Evolutionary conservation across 2,113 vertebrate genomes (phyloP).

Genomic region (Gulo gulo): DNA sequence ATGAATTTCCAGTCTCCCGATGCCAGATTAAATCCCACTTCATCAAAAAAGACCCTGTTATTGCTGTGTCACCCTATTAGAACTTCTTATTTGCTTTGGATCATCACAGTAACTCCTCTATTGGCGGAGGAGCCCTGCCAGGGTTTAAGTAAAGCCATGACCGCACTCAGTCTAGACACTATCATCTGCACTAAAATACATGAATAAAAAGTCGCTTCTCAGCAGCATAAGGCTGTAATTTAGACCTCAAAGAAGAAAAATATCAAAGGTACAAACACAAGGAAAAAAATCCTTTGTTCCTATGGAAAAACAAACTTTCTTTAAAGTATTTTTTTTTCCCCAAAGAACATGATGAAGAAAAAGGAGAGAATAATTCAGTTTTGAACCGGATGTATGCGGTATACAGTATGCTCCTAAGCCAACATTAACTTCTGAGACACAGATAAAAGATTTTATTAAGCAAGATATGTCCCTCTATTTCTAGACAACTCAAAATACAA

Average conservation of each 20-base stretch:
- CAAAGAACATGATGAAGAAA: neutral
- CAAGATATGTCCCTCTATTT: neutral
- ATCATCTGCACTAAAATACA: slow-evolving; percentile 42
- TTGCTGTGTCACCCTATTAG: neutral
- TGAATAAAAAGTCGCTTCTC: slow-evolving; percentile 45
- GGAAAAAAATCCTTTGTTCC: neutral
- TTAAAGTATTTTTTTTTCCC: neutral
- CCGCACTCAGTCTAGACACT: slow-evolving; percentile 62
- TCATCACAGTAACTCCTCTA: slow-evolving; percentile 28
- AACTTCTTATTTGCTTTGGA: slow-evolving; percentile 57
- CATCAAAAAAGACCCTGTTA: slow-evolving; percentile 63
- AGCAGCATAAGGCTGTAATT: neutral
- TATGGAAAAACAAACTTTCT: neutral
- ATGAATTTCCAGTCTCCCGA: slow-evolving; percentile 48
- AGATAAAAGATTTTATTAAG: neutral
- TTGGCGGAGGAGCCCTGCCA: neutral
- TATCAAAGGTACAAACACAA: neutral
- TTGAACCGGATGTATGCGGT: neutral
- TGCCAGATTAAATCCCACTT: slow-evolving; percentile 62
- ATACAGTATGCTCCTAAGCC: neutral
- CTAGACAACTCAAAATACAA: slow-evolving; percentile 10
- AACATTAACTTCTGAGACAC: neutral
- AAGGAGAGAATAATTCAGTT: neutral
- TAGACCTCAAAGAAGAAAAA: slow-evolving; percentile 45
- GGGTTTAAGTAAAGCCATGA: slow-evolving; percentile 60